Conservation (phyloP, 2,888 invertebrate genomes). For the Cepaea hortensis region DNA sequence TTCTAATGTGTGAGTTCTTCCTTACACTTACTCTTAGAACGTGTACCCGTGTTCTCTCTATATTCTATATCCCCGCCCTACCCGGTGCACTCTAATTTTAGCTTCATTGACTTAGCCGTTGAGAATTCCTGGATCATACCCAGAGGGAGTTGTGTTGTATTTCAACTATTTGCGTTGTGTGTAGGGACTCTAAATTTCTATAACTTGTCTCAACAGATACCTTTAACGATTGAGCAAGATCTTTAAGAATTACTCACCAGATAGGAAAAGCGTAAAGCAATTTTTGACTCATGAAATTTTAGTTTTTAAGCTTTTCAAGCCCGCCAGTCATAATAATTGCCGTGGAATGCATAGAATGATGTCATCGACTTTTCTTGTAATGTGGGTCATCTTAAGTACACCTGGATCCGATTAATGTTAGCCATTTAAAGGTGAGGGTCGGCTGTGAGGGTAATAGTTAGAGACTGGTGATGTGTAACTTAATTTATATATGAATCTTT, state of each 20-base stretch:
- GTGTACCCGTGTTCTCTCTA: neutral
- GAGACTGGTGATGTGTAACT: too few species aligned
- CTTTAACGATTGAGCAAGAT: neutral
- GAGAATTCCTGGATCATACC: too few species aligned
- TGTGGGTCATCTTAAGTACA: neutral
- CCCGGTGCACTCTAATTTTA: conserved; percentile 4
- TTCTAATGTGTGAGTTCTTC: neutral
- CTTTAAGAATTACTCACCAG: neutral
- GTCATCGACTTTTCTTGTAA: neutral
- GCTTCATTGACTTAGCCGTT: conserved; percentile 10
- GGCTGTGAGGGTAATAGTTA: neutral
- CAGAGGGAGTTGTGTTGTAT: too few species aligned
- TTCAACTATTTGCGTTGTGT: neutral
- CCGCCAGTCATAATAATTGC: conserved; percentile 12
- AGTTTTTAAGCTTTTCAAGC: neutral
- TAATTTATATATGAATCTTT: too few species aligned
- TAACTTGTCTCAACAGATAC: neutral
- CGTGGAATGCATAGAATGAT: conserved; percentile 15
- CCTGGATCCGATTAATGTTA: neutral
- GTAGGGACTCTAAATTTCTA: neutral
- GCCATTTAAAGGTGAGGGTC: neutral
- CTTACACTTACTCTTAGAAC: neutral
- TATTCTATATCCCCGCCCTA: too few species aligned
- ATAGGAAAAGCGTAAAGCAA: too few species aligned
- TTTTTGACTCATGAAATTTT: neutral